Evolutionary conservation across 2,888 invertebrate genomes (phyloP).

Genomic region (Mactromeris polynyma): DNA sequence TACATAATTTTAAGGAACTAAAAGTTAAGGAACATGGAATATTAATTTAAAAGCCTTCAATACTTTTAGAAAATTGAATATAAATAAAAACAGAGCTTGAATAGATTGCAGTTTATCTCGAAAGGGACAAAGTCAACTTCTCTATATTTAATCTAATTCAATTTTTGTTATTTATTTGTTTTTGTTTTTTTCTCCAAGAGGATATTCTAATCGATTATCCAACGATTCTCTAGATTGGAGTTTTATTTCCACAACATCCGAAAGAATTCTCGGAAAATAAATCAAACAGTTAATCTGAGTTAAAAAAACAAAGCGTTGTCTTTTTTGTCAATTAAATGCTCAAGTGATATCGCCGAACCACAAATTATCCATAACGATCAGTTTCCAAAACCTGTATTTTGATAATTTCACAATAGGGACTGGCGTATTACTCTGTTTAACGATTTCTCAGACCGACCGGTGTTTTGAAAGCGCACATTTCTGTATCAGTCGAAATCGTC

Average conservation of each 20-base stretch:
- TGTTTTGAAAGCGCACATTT: not conserved
- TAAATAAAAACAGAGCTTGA: not conserved
- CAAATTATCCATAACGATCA: not conserved
- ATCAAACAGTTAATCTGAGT: not conserved
- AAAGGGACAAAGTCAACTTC: not conserved
- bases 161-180: not conserved
- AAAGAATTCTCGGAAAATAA: not conserved
- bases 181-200: not conserved
- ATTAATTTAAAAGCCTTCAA: no score
- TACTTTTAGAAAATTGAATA: not conserved
- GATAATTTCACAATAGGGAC: not conserved
- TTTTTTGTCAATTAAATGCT: constrained; percentile 10
- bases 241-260: not conserved
- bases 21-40: no score
- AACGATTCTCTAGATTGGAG: not conserved
- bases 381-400: not conserved
- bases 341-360: not conserved
- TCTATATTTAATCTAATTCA: constrained; percentile 9
- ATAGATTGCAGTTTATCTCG: not conserved
- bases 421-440: not conserved
- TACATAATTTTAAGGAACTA: no score
- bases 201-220: not conserved
- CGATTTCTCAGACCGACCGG: not conserved
- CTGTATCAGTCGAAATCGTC: not conserved
- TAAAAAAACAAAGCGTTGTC: not conserved